Percentiles rank a stretch among this genome's conserved stretches.
These are phyloP conservation scores for Pangasius larnaudii DNA, from an alignment of 2,797 vertebrate species.

Conservation along the genomic window DNA sequence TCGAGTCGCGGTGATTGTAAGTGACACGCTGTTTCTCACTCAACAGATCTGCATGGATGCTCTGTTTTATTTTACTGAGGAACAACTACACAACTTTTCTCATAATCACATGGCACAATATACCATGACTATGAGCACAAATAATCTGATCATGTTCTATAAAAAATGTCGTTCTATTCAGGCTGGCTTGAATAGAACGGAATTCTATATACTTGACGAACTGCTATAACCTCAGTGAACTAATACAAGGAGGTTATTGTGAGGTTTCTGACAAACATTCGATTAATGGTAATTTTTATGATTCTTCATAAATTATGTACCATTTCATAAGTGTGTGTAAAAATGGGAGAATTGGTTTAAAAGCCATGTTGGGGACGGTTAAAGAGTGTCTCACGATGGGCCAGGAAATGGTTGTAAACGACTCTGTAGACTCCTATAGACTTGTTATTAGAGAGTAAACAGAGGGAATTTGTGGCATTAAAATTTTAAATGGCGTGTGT, in stretches of 20 bases:
- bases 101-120: neutral
- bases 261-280: neutral
- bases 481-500: neutral
- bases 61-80: neutral
- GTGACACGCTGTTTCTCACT: constrained; percentile 50
- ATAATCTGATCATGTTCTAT: too few relatives aligned
- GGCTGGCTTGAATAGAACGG: neutral
- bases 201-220: neutral
- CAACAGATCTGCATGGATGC: neutral
- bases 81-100: neutral
- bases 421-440: neutral
- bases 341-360: neutral
- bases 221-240: neutral
- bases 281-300: neutral
- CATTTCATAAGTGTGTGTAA: neutral
- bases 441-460: neutral
- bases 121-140: neutral
- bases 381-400: neutral
- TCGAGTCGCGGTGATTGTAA: constrained; percentile 57
- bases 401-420: neutral
- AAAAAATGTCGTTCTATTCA: too few relatives aligned
- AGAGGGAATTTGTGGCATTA: neutral
- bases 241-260: neutral
- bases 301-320: neutral
- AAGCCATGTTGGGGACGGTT: neutral